Evolutionary conservation across 2,113 vertebrate species (phyloP).

Genomic region (cattle (Bos taurus)): DNA sequence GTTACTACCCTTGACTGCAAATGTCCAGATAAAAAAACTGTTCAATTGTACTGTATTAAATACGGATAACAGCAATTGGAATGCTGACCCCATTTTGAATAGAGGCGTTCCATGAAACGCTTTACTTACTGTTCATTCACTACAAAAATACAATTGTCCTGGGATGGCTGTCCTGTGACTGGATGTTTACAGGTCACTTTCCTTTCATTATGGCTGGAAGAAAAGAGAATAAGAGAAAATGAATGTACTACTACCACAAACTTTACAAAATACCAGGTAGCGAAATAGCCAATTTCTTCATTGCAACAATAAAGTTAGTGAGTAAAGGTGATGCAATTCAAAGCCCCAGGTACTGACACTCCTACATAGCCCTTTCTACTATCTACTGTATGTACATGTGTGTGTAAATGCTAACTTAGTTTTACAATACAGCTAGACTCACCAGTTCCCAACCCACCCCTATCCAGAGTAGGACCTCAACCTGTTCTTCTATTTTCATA

Average conservation of each 20-base stretch:
- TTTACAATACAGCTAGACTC: background rate
- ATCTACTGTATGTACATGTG: accelerated
- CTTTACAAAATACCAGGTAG: background rate
- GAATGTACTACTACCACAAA: background rate
- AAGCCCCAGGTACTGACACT: background rate
- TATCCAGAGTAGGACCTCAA: background rate
- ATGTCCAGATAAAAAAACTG: background rate
- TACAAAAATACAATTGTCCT: constrained; percentile 99
- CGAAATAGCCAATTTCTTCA: background rate
- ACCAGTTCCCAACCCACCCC: background rate
- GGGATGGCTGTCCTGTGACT: constrained; percentile 91
- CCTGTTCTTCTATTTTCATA: constrained; percentile 3
- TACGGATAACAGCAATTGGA: background rate
- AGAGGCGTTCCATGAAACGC: background rate
- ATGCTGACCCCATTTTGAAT: background rate
- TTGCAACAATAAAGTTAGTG: background rate
- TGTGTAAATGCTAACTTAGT: background rate
- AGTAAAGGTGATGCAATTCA: background rate
- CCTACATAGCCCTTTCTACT: background rate
- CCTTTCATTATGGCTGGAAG: constrained; percentile 94
- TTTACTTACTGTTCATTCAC: constrained; percentile 97
- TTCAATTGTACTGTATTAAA: background rate
- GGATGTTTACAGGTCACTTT: constrained; percentile 99
- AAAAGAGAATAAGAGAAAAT: constrained; percentile 38
- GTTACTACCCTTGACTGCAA: background rate